Conservation (phyloP, 2,888 invertebrate genomes). For the Microdon myrmicae region DNA sequence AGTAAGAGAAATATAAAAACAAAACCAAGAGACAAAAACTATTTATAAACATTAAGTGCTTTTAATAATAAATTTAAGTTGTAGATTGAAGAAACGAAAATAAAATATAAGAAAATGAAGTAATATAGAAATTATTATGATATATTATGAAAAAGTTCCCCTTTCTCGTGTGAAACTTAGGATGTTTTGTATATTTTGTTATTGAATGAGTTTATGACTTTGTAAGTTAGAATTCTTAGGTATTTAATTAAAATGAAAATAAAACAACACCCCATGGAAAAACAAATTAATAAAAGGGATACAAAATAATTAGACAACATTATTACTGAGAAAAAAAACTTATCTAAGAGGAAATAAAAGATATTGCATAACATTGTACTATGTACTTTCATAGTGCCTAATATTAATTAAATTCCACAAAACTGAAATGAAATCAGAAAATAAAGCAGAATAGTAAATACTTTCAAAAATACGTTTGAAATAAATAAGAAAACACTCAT, state of each 20-base stretch:
- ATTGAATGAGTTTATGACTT: slow-evolving; percentile 1
- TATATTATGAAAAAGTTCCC: neutral
- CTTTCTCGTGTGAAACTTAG: neutral
- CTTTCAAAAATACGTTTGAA: slow-evolving; percentile 17
- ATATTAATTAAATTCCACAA: slow-evolving; percentile 41
- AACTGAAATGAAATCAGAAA: slow-evolving; percentile 28
- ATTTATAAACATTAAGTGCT: slow-evolving; percentile 52
- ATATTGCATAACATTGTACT: slow-evolving; percentile 42
- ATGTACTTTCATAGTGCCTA: slow-evolving; percentile 50
- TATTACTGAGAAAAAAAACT: slow-evolving; percentile 42
- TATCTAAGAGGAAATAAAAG: slow-evolving; percentile 39
- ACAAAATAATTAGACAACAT: slow-evolving; percentile 46
- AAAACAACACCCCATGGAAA: too few relatives aligned
- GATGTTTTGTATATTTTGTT: neutral
- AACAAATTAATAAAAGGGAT: slow-evolving; percentile 20
- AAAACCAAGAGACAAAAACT: slow-evolving; percentile 39
- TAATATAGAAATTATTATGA: slow-evolving; percentile 9
- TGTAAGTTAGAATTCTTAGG: slow-evolving; percentile 20
- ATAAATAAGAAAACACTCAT: slow-evolving; percentile 34
- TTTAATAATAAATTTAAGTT: slow-evolving; percentile 45
- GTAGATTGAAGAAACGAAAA: slow-evolving; percentile 31
- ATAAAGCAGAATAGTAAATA: slow-evolving; percentile 12
- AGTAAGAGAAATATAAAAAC: slow-evolving; percentile 10
- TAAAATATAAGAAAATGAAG: neutral
- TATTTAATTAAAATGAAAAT: slow-evolving; percentile 47